phyloP scores from a whole-genome alignment of 2,888 invertebrate species.

The Dioctria linearis region DNA sequence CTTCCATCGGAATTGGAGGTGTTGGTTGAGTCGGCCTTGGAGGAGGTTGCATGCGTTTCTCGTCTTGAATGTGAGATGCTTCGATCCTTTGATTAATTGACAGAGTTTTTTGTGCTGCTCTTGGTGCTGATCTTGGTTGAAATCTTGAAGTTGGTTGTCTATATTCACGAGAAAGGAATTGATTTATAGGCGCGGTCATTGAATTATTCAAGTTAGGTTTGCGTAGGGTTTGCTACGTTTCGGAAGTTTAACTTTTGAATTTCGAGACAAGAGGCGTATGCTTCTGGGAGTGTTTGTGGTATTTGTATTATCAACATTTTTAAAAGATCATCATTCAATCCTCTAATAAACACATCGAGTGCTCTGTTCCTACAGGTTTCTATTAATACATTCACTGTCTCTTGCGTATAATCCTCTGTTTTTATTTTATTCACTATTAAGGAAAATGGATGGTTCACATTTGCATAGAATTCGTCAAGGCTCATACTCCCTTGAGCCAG shows the following conservation, averaged over 20 bases:
- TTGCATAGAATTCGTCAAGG: conserved; percentile 57
- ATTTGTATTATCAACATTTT: conserved; percentile 56
- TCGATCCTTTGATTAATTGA: not conserved
- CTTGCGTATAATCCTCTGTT: conserved; percentile 55
- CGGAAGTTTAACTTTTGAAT: conserved; percentile 40
- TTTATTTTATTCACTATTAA: conserved; percentile 59
- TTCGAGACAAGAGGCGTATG: conserved; percentile 55
- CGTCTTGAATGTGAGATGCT: not conserved
- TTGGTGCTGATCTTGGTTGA: too few species aligned
- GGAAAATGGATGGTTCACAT: conserved; percentile 54
- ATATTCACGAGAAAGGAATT: not conserved
- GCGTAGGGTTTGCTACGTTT: conserved; percentile 11
- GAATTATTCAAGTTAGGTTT: not conserved
- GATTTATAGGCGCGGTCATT: conserved; percentile 31
- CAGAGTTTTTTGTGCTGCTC: too few species aligned
- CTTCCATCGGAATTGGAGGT: conserved; percentile 37
- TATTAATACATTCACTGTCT: conserved; percentile 54
- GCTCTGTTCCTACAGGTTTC: conserved; percentile 42
- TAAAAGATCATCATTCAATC: conserved; percentile 35
- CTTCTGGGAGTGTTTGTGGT: conserved; percentile 55
- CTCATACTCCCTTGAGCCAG: conserved; percentile 54
- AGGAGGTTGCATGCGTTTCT: not conserved
- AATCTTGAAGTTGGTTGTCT: not conserved
- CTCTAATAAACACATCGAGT: conserved; percentile 35
- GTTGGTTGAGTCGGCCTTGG: not conserved